Conservation (phyloP, 2,888 invertebrate genomes). For the Geotrupes spiniger region DNA sequence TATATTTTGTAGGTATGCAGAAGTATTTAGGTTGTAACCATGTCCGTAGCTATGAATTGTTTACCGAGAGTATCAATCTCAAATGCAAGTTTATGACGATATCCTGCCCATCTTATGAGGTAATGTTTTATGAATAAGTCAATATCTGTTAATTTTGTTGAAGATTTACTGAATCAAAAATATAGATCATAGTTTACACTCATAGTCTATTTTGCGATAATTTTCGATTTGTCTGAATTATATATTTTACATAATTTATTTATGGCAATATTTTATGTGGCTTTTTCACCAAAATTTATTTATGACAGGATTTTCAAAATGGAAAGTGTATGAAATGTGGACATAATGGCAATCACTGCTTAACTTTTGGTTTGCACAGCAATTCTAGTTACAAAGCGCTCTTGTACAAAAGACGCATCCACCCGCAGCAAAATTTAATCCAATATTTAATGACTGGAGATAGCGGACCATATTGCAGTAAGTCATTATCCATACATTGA, state of each 20-base stretch:
- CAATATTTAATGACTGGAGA: constrained; percentile 73
- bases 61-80: constrained; percentile 78
- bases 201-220: no score
- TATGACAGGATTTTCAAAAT: constrained; percentile 59
- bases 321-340: constrained; percentile 72
- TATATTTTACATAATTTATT: no score
- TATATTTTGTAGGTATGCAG: constrained; percentile 54
- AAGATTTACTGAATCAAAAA: no score
- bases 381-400: constrained; percentile 55
- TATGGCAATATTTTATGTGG: no score
- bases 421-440: constrained; percentile 55
- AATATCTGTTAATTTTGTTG: no score
- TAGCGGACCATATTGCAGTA: constrained; percentile 73
- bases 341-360: constrained; percentile 61
- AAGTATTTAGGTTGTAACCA: constrained; percentile 84
- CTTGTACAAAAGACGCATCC: constrained; percentile 49
- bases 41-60: constrained; percentile 78
- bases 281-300: constrained; percentile 4
- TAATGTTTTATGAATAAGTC: no score
- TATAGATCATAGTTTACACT: background rate
- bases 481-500: constrained; percentile 44
- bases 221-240: no score
- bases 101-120: constrained; percentile 76
- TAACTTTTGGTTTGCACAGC: constrained; percentile 68
- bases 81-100: constrained; percentile 75